Base-by-base conservation (phyloP, 1,140 invertebrate genomes). In the Drosophila oshimai region DNA sequence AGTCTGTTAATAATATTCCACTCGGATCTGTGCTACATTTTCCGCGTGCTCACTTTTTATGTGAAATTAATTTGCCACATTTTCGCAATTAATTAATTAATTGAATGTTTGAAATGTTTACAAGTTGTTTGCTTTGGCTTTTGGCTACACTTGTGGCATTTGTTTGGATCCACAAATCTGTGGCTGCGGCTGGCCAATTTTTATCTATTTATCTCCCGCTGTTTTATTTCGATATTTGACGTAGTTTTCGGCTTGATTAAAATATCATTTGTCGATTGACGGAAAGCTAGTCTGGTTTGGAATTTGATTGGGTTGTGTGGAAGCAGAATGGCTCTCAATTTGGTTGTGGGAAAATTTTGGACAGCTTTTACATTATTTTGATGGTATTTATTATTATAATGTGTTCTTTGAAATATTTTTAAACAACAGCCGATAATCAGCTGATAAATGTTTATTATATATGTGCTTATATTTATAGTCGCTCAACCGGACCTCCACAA, bases 121-220 rank as follows among this genome's bases (percentile, higher is more conserved):
- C 80, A 84, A 76, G 42, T 64, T 41, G 71, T 34, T 64, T 62
- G 61, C 49, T 46, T 46, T 26, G 31, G 18, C 29, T 34, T 29
- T 54, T 36, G 28, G 57, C 45, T 55, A 36, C 36, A 58, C 47
- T 55, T 45, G 46, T 17, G 28, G 47, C 45, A 50, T 51, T 60
- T 64, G 69, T 77, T 61, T 51, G 41, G 24, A 44, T 64, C 20
- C 58, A 24, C 33, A 6, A 60, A 24, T 37, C 24, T 33, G 54
- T 20, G 31, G 49, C 15, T 6, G 22, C 29, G 39, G 42, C 24
- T 33, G 53, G 58, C 57, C 49, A 87, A 87, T 87, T 87, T 87
- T 77, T 87, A 87, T 87, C 81, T 87, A 81, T 87, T 87, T 87
- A 87, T 73, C 81, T 87, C 81, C 76, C 69, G 81, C 81, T 81